phyloP scores from a whole-genome alignment of 92 coral and sea anemone species.

The Chrysogorgia sp. region DNA sequence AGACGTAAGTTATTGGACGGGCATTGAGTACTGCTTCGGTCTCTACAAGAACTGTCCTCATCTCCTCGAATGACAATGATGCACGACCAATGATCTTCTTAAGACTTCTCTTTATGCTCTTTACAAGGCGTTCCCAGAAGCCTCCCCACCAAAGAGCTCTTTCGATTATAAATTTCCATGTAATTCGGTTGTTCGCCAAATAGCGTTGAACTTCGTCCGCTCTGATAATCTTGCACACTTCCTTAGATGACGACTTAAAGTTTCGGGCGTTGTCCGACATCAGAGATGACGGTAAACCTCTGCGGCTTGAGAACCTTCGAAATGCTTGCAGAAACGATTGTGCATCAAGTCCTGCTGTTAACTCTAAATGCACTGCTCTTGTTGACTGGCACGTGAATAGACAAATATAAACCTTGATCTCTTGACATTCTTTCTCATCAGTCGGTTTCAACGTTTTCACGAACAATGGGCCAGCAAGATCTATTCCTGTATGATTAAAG shows the following conservation, averaged over 20 bases:
- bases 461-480: slow-evolving; percentile 48
- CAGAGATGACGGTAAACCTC: slow-evolving; percentile 29
- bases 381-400: slow-evolving; percentile 50
- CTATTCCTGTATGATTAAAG: slow-evolving; percentile 50
- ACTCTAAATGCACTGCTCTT: slow-evolving; percentile 51
- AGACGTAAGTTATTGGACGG: slow-evolving; percentile 48
- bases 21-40: slow-evolving; percentile 43
- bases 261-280: slow-evolving; percentile 57
- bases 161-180: slow-evolving; percentile 49
- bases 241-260: slow-evolving; percentile 41
- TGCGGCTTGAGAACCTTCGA: slow-evolving; percentile 13
- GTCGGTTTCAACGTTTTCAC: slow-evolving; percentile 1
- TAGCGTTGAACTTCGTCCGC: slow-evolving; percentile 26
- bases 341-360: slow-evolving; percentile 18
- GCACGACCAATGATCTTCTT: slow-evolving; percentile 50
- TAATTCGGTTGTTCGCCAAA: slow-evolving; percentile 34
- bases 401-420: slow-evolving; percentile 44
- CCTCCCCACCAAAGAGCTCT: slow-evolving; percentile 47
- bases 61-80: slow-evolving; percentile 31
- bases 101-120: slow-evolving; percentile 28
- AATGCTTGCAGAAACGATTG: slow-evolving; percentile 38
- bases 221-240: slow-evolving; percentile 25
- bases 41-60: slow-evolving; percentile 43
- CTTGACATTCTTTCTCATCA: not conserved
- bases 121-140: slow-evolving; percentile 34